phyloP scores from a whole-genome alignment of 2,113 vertebrate genomes.

The Catagonus wagneri region DNA sequence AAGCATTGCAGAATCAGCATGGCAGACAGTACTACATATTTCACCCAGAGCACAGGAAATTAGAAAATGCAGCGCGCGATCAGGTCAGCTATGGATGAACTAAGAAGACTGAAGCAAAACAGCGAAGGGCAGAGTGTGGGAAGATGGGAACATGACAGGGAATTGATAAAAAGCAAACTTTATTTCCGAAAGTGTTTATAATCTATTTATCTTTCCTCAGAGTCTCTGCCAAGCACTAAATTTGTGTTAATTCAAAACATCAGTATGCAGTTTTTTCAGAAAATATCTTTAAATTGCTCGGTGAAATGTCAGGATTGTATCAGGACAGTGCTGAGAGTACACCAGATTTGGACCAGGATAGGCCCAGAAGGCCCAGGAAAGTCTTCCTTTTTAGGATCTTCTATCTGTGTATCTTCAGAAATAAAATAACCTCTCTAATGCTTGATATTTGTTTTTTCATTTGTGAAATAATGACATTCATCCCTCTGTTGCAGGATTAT shows the following conservation, averaged over 20 bases:
- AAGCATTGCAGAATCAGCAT: not conserved
- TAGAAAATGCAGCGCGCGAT: not conserved
- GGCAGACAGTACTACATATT: not conserved
- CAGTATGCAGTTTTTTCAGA: not conserved
- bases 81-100: not conserved
- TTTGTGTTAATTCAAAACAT: not conserved
- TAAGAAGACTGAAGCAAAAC: not conserved
- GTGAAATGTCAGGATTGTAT: not conserved
- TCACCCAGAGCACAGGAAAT: not conserved
- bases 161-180: not conserved
- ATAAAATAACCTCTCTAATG: not conserved
- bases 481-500: not conserved
- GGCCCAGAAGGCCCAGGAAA: not conserved
- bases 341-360: not conserved
- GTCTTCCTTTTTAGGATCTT: not conserved
- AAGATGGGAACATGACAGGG: not conserved
- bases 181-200: not conserved
- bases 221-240: not conserved
- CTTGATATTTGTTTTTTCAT: not conserved
- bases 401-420: not conserved
- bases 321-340: not conserved
- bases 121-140: not conserved
- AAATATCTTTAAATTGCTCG: not conserved
- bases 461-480: not conserved
- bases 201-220: not conserved